phyloP scores from a whole-genome alignment of 2,113 vertebrate species.

The Melozone crissalis region DNA sequence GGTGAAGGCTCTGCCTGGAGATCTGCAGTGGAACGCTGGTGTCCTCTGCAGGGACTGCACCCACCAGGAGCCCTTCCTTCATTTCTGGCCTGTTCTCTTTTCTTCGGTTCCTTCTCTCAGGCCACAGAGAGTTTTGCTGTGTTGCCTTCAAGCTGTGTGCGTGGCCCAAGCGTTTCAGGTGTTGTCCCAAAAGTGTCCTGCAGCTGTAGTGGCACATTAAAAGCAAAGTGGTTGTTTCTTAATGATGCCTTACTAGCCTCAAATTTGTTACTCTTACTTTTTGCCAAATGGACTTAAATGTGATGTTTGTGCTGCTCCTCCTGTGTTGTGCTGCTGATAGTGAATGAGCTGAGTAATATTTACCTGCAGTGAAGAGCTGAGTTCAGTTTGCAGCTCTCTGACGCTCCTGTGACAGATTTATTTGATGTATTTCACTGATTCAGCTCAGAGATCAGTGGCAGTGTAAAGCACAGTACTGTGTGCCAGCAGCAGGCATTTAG shows the following conservation, averaged over 20 bases:
- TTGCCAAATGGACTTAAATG: neutral
- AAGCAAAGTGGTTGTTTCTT: slow-evolving; percentile 15
- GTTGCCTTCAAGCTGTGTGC: neutral
- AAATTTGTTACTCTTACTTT: neutral
- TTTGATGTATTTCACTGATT: neutral
- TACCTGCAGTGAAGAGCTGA: neutral
- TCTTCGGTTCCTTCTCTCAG: neutral
- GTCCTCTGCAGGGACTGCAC: neutral
- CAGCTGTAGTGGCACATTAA: neutral
- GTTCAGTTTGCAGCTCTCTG: neutral
- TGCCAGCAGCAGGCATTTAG: neutral
- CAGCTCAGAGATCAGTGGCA: neutral
- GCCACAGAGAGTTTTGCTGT: neutral
- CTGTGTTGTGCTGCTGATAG: neutral
- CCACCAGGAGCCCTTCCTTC: neutral
- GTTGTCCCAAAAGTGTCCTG: neutral
- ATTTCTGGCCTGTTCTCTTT: neutral
- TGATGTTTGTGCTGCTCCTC: neutral
- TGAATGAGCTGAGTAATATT: neutral
- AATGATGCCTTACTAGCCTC: neutral
- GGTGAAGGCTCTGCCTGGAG: neutral
- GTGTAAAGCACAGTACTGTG: neutral
- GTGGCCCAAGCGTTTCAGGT: neutral
- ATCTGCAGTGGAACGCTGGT: neutral
- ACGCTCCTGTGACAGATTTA: neutral